Conservation (phyloP, 2,888 invertebrate species). For the Troides oblongomaculatus region DNA sequence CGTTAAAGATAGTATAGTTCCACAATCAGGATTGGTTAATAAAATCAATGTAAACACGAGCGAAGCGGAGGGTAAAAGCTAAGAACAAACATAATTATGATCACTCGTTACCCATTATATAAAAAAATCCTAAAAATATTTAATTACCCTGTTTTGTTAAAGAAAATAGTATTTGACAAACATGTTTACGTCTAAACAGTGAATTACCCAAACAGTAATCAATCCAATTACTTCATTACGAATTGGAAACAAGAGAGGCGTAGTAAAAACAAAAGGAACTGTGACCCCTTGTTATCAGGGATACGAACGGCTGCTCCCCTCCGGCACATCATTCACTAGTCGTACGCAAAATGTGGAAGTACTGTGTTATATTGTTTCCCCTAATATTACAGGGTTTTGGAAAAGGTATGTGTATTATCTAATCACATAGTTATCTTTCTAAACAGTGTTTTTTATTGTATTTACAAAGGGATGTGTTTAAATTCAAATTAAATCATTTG, state of each 20-base stretch:
- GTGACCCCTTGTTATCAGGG: slow-evolving; percentile 30
- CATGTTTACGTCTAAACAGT: slow-evolving; percentile 9
- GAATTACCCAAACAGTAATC: neutral
- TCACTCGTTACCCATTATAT: neutral
- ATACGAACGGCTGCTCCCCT: slow-evolving; percentile 16
- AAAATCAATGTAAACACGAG: too few relatives aligned
- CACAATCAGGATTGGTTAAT: too few relatives aligned
- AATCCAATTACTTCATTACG: slow-evolving; percentile 11
- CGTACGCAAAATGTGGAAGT: slow-evolving; percentile 24
- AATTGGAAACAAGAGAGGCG: slow-evolving; percentile 12
- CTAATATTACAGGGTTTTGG: slow-evolving; percentile 27
- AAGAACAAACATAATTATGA: neutral
- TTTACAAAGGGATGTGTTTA: too few relatives aligned
- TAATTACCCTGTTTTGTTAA: neutral
- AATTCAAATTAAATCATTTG: too few relatives aligned
- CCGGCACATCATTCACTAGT: slow-evolving; percentile 17
- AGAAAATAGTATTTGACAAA: slow-evolving; percentile 4
- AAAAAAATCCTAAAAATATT: neutral
- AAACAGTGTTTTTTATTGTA: too few relatives aligned
- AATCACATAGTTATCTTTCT: neutral
- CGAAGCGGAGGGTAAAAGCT: neutral
- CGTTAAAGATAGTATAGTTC: too few relatives aligned
- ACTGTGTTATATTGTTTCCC: slow-evolving; percentile 23
- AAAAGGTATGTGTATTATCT: slow-evolving; percentile 26
- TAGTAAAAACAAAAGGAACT: slow-evolving; percentile 29